A percentile compares a stretch with the other conserved stretches of the same genome.
Evolutionary conservation across 2,113 vertebrate species (phyloP).

Genomic region (Actenoides hombroni): DNA sequence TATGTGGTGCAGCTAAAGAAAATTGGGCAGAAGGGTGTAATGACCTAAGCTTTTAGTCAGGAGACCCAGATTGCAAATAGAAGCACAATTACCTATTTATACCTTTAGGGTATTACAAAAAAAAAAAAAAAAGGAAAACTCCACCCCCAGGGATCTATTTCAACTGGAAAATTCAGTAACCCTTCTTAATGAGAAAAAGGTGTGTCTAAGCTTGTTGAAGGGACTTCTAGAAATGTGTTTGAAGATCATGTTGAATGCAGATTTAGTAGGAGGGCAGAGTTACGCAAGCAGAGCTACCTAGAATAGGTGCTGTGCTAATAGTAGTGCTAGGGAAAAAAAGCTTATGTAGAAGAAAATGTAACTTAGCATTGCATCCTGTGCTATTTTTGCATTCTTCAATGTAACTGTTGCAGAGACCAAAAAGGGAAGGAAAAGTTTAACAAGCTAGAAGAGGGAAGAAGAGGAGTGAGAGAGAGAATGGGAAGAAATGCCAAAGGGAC

Average conservation of each 20-base stretch:
- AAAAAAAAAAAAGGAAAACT: not conserved
- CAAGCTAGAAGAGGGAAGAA: not conserved
- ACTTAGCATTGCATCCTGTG: not conserved
- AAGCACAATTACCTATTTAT: not conserved
- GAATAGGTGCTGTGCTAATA: not conserved
- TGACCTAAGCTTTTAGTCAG: not conserved
- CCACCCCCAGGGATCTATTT: not conserved
- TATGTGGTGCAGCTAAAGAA: not conserved
- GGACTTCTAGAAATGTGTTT: not conserved
- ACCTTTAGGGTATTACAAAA: not conserved
- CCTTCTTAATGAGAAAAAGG: not conserved
- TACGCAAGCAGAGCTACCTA: fast-evolving
- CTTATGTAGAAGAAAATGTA: not conserved
- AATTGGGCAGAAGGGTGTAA: not conserved
- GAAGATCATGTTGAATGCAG: not conserved
- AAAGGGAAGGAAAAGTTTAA: not conserved
- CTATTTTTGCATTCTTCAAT: not conserved
- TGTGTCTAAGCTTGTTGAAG: not conserved
- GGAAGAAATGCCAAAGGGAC: not conserved
- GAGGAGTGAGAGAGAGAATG: not conserved
- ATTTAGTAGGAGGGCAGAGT: not conserved
- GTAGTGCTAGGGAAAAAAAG: not conserved
- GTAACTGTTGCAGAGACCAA: not conserved
- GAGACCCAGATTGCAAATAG: not conserved
- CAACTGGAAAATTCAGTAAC: not conserved